Base-by-base conservation (phyloP, 2,797 vertebrate genomes). In the Anguilla anguilla region DNA sequence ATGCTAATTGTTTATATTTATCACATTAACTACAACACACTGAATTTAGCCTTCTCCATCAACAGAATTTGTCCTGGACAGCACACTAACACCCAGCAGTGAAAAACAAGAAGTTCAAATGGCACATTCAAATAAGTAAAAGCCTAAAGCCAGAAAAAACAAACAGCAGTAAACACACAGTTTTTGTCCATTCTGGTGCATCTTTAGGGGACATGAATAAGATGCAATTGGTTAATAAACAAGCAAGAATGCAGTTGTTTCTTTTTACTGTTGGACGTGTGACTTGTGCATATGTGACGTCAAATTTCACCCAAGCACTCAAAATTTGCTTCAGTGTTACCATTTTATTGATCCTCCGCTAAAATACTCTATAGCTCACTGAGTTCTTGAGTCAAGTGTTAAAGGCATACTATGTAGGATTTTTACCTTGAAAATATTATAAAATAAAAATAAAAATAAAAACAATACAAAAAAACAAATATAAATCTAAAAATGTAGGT, bases 241-340 rank as follows among this genome's bases (percentile, higher is more conserved):
- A 11, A 72, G 69, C 69, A 35, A 9, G 69, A 72, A 31, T 72
- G 35, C 7, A 35, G 69, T 13, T 53, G 11, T 13, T 9, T 9
- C 51, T 53, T 46, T 46, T 46, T 46, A 46, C 43, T 46, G 43
- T 46, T 43, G 43, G 43, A 46, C 43, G 43, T 46, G 43, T 74
- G 28, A 39, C 69, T 35, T 31, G 61, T 11, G 51, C 81, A 84
- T 51, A 81, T 83, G 86, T 87, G 64, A 87, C 82, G 35, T 49
- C 43, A 84, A 59, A 83, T 87, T 87, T 87, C 46, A 83, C 81
- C 64, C 79, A 31, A 25, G n/a, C 61, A 72, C 22, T 49, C 53
- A 53, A 81, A 83, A 46, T 61, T 31, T 17, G 10, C 82, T 35
- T 25, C 82, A 28, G n/a, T 55, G 77, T 55, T 5, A 6, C 5